These are phyloP conservation scores for Galeruca laticollis DNA, from an alignment of 2,888 invertebrate species.

Conservation along the genomic window DNA sequence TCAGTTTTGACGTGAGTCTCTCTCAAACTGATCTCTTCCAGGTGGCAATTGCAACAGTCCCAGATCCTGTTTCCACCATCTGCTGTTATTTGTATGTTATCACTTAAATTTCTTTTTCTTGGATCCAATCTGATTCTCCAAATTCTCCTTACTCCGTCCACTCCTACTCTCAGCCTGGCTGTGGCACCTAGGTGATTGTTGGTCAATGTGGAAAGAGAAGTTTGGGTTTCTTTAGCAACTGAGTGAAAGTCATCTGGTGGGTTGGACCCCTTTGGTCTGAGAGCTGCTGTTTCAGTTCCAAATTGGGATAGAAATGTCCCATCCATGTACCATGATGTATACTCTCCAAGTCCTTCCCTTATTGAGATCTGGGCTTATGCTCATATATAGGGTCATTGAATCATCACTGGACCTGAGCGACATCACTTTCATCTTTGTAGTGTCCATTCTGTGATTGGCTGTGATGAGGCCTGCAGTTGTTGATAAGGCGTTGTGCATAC, in stretches of 20 bases:
- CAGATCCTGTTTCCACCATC: constrained; percentile 22
- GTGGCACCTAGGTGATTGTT: constrained; percentile 48
- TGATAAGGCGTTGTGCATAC: constrained; percentile 51
- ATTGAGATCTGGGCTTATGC: too few species aligned
- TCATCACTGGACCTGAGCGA: too few species aligned
- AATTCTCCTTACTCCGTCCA: constrained; percentile 43
- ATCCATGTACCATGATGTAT: constrained; percentile 53
- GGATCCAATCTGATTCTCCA: constrained; percentile 44
- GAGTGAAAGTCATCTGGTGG: constrained; percentile 45
- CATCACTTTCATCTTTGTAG: too few species aligned
- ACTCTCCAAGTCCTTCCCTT: constrained; percentile 42
- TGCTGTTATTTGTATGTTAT: constrained; percentile 11
- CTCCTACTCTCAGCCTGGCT: constrained; percentile 39
- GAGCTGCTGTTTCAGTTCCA: constrained; percentile 46
- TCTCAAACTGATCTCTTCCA: constrained; percentile 15
- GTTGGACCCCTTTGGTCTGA: constrained; percentile 47
- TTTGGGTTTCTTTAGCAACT: constrained; percentile 43
- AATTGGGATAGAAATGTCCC: constrained; percentile 47
- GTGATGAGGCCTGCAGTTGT: constrained; percentile 50
- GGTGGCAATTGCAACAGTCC: constrained; percentile 23
- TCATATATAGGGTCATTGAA: too few species aligned
- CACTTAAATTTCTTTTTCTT: not conserved
- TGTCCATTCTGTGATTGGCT: too few species aligned
- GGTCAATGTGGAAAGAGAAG: constrained; percentile 30
- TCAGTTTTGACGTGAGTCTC: not conserved